A percentile compares a stretch with the other conserved stretches of the same genome.
phyloP scores from a whole-genome alignment of 2,888 invertebrate genomes.

The Mythimna lalbum region DNA sequence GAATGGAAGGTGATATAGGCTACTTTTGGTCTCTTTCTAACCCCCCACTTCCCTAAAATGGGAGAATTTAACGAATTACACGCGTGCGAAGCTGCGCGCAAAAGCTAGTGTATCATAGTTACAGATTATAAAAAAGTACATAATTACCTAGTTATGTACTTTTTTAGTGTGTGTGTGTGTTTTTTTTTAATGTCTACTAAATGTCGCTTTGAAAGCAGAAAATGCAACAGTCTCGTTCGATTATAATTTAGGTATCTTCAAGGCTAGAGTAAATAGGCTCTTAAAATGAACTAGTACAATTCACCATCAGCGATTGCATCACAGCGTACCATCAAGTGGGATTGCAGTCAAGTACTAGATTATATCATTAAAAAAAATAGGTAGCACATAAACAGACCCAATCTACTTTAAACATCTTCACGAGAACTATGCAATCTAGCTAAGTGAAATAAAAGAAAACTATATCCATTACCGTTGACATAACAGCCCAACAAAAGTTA shows the following conservation, averaged over 20 bases:
- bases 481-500: constrained; percentile 26
- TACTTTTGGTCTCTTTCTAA: too few species aligned
- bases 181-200: background rate
- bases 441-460: constrained; percentile 46
- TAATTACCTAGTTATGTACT: background rate
- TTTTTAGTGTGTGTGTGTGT: too few species aligned
- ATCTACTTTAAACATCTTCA: constrained; percentile 29
- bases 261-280: too few species aligned
- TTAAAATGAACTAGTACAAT: background rate
- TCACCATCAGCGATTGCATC: too few species aligned
- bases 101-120: background rate
- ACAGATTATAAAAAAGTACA: background rate
- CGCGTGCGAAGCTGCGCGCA: too few species aligned
- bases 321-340: too few species aligned
- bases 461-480: constrained; percentile 47
- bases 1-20: too few species aligned
- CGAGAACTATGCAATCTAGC: constrained; percentile 23
- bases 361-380: too few species aligned
- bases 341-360: too few species aligned
- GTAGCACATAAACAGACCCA: constrained; percentile 6
- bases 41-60: too few species aligned
- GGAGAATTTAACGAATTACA: too few species aligned
- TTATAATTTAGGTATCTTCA: too few species aligned
- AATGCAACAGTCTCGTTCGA: background rate
- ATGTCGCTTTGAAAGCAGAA: constrained; percentile 8